A percentile compares a stretch with the other conserved stretches of the same genome.
Evolutionary conservation across 2,797 vertebrate genomes (phyloP).

Genomic region (Darevskia nairensis): DNA sequence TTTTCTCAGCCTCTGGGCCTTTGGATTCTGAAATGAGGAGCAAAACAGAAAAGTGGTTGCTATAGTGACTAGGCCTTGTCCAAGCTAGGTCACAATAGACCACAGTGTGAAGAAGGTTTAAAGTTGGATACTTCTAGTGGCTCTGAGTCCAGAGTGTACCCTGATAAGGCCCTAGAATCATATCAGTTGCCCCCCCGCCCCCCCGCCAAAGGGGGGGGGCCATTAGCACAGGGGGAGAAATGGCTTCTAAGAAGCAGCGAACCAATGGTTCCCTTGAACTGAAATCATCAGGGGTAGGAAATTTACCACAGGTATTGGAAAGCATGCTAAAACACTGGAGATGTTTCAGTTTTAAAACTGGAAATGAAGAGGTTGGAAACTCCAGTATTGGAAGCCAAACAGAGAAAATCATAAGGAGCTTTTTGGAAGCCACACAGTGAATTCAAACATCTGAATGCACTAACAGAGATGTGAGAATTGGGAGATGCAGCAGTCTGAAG

Average conservation of each 20-base stretch:
- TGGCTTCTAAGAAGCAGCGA: constrained; percentile 6
- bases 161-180: too few species aligned
- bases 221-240: constrained; percentile 10
- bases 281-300: background rate
- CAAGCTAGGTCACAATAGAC: too few species aligned
- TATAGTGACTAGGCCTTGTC: too few species aligned
- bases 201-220: background rate
- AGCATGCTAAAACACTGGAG: constrained; percentile 3
- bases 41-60: too few species aligned
- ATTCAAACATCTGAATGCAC: background rate
- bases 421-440: constrained; percentile 14
- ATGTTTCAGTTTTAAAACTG: constrained; percentile 7
- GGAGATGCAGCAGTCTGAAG: background rate
- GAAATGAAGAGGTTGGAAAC: constrained; percentile 17
- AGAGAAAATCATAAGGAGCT: background rate
- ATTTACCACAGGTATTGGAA: constrained; percentile 12
- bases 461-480: background rate
- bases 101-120: too few species aligned
- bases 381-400: background rate
- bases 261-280: background rate
- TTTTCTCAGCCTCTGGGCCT: too few species aligned
- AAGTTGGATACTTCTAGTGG: too few species aligned
- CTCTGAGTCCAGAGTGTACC: too few species aligned
- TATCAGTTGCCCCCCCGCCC: too few species aligned
- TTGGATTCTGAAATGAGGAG: too few species aligned